Percentiles rank a stretch among this genome's conserved stretches.
These are phyloP conservation scores for Drosophila anceps DNA, from an alignment of 2,888 invertebrate genomes.

Conservation along the genomic window DNA sequence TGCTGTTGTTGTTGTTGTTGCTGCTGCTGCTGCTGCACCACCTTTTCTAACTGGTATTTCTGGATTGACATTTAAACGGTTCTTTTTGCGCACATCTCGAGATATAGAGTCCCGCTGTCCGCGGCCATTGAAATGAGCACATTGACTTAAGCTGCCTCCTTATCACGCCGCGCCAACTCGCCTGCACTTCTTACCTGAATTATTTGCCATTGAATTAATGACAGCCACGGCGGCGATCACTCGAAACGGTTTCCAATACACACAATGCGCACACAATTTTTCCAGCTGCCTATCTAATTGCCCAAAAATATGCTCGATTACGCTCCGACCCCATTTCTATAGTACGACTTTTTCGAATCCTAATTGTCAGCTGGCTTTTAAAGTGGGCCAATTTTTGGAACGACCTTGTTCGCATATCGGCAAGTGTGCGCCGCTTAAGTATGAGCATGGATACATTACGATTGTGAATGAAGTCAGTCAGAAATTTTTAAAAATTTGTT, in stretches of 20 bases:
- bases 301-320: slow-evolving; percentile 21
- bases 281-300: slow-evolving; percentile 27
- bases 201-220: slow-evolving; percentile 56
- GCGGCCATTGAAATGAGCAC: slow-evolving; percentile 73
- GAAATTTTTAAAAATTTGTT: not conserved
- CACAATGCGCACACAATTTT: slow-evolving; percentile 25
- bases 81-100: slow-evolving; percentile 78
- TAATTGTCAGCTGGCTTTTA: not conserved
- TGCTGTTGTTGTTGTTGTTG: slow-evolving; percentile 33
- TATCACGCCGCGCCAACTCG: slow-evolving; percentile 54
- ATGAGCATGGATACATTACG: not conserved
- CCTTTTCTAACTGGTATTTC: slow-evolving; percentile 82
- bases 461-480: not conserved
- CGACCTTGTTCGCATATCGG: slow-evolving; percentile 4
- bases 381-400: slow-evolving; percentile 3
- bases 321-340: slow-evolving; percentile 40
- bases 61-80: slow-evolving; percentile 83
- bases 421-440: not conserved
- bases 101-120: slow-evolving; percentile 64
- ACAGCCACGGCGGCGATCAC: slow-evolving; percentile 16
- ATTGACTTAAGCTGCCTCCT: slow-evolving; percentile 71
- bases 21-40: slow-evolving; percentile 52
- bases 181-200: slow-evolving; percentile 59
- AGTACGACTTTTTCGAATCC: not conserved
- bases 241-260: slow-evolving; percentile 22